phyloP scores from a whole-genome alignment of 2,797 vertebrate genomes.

The Sebastes diaconus region DNA sequence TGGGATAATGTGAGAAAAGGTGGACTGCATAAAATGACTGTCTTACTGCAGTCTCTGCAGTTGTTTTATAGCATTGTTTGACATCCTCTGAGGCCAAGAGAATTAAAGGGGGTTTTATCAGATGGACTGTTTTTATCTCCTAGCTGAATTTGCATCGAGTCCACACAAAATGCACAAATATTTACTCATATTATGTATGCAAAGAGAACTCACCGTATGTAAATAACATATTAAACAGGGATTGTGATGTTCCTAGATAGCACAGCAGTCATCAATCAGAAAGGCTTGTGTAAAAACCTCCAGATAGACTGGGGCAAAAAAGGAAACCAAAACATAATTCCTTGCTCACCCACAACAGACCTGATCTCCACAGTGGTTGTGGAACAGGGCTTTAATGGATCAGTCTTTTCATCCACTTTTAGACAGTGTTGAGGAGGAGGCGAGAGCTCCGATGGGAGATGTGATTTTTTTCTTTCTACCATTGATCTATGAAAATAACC shows the following conservation, averaged over 20 bases:
- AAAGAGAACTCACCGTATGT: not conserved
- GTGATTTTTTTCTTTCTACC: not conserved
- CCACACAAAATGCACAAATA: not conserved
- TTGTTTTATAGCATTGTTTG: not conserved
- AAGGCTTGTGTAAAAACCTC: not conserved
- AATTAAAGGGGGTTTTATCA: not conserved
- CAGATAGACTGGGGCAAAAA: not conserved
- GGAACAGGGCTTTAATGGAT: constrained; percentile 15
- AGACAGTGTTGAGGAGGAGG: not conserved
- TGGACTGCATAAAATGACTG: not conserved
- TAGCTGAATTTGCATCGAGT: not conserved
- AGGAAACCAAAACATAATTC: not conserved
- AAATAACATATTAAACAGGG: not conserved
- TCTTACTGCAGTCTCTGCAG: too few species aligned
- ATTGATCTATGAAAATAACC: constrained; percentile 21
- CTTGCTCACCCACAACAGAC: not conserved
- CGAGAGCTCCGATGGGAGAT: not conserved
- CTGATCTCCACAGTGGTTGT: not conserved
- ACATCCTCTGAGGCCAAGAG: not conserved
- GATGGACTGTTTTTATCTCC: not conserved
- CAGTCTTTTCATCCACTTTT: constrained; percentile 15
- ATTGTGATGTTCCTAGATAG: not conserved
- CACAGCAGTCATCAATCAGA: not conserved
- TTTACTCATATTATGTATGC: not conserved
- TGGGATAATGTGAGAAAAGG: not conserved